Conservation (phyloP, 2,113 vertebrate genomes). For the Micronycteris hirsuta region DNA sequence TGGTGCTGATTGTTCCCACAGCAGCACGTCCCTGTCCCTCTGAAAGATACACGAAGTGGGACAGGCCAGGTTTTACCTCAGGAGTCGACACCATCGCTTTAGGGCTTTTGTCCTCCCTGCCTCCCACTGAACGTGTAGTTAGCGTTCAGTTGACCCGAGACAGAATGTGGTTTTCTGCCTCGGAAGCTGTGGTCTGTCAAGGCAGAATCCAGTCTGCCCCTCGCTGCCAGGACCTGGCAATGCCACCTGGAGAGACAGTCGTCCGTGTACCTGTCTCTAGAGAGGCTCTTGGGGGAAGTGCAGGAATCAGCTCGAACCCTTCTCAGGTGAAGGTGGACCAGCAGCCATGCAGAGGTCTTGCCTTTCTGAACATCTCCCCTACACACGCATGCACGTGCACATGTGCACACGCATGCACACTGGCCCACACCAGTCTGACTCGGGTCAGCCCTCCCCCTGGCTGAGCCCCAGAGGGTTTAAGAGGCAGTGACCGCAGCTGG, state of each 20-base stretch:
- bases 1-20: not conserved
- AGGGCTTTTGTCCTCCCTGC: not conserved
- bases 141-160: not conserved
- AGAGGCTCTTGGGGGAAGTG: not conserved
- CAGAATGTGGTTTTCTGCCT: not conserved
- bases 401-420: too few relatives aligned
- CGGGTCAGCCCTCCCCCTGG: not conserved
- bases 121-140: not conserved
- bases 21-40: not conserved
- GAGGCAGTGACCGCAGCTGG: not conserved
- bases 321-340: not conserved
- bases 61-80: not conserved
- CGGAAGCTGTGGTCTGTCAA: not conserved
- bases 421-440: not conserved
- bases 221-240: not conserved
- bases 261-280: not conserved
- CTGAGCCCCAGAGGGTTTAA: not conserved
- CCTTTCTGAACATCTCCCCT: not conserved
- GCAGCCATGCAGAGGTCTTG: not conserved
- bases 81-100: not conserved
- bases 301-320: not conserved
- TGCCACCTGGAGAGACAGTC: not conserved
- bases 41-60: not conserved
- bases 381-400: fast-evolving
- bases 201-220: not conserved